Conservation (phyloP, 1,140 invertebrate species). For the Philopotamus ludificatus region DNA sequence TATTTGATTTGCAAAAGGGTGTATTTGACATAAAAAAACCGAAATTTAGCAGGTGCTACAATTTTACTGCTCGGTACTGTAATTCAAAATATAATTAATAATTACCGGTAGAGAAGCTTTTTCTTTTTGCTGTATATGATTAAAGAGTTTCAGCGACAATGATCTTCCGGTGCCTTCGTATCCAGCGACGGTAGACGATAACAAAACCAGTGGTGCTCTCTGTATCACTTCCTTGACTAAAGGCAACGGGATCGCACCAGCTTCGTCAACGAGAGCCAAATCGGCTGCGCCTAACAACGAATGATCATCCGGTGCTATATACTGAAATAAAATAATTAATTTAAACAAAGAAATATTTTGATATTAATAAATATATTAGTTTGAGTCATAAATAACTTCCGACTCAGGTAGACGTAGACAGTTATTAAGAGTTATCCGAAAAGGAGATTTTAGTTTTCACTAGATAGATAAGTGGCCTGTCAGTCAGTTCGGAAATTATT, state of each 20-base stretch:
- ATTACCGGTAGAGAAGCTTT: conserved; percentile 56
- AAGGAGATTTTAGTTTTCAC: too few relatives aligned
- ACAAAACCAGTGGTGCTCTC: conserved; percentile 91
- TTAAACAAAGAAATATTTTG: conserved; percentile 9
- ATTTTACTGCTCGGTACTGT: too few relatives aligned
- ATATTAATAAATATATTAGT: conserved; percentile 8
- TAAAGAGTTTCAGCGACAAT: conserved; percentile 91
- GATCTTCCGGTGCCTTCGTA: conserved; percentile 98
- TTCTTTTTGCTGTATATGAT: conserved; percentile 72
- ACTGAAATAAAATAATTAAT: conserved; percentile 59
- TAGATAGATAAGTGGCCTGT: too few relatives aligned
- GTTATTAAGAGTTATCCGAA: not conserved
- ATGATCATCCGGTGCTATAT: conserved; percentile 92
- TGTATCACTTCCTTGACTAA: conserved; percentile 89
- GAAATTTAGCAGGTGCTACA: too few relatives aligned
- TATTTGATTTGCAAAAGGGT: too few relatives aligned
- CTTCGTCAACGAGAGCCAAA: conserved; percentile 96
- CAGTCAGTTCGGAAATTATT: conserved; percentile 16
- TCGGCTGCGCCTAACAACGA: conserved; percentile 89
- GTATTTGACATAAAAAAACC: too few relatives aligned
- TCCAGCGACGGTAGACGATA: conserved; percentile 97
- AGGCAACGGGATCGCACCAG: conserved; percentile 95
- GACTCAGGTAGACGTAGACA: conserved; percentile 26
- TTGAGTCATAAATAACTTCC: too few relatives aligned
- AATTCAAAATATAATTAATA: too few relatives aligned